Evolutionary conservation across 2,113 vertebrate species (phyloP).

Genomic region (Neomonachus schauinslandi): DNA sequence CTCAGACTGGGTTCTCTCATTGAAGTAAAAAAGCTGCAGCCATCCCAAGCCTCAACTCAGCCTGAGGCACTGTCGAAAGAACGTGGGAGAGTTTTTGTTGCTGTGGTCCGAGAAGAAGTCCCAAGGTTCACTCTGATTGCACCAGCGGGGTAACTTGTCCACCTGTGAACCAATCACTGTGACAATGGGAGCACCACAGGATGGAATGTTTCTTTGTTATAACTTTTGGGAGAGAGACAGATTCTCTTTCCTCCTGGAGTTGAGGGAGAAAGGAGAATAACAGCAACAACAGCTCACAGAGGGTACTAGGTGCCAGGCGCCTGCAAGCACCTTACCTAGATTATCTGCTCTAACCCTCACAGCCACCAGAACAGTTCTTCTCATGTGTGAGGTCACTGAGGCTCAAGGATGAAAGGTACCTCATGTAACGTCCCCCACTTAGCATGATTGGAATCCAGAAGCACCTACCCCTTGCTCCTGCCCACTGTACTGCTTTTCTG

Average conservation of each 20-base stretch:
- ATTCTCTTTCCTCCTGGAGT: not conserved
- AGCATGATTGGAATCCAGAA: not conserved
- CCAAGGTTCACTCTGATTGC: not conserved
- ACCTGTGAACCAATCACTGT: not conserved
- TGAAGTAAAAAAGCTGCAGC: not conserved
- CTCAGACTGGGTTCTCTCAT: not conserved
- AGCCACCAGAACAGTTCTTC: not conserved
- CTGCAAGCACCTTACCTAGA: not conserved
- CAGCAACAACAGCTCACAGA: not conserved
- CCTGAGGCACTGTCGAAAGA: not conserved
- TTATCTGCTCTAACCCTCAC: not conserved
- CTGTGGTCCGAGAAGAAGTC: not conserved
- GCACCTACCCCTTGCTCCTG: not conserved
- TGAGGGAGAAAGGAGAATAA: not conserved
- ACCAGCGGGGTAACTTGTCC: not conserved
- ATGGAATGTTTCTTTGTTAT: not conserved
- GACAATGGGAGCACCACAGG: rapidly evolving
- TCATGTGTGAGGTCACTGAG: not conserved
- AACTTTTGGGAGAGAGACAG: not conserved
- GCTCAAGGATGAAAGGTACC: not conserved
- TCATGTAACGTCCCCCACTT: not conserved
- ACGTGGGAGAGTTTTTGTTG: not conserved
- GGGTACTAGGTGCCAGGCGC: not conserved
- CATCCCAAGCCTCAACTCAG: not conserved
- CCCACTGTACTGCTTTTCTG: too few relatives aligned